phyloP scores from a whole-genome alignment of 1,140 invertebrate species.

The Babylonia areolata region DNA sequence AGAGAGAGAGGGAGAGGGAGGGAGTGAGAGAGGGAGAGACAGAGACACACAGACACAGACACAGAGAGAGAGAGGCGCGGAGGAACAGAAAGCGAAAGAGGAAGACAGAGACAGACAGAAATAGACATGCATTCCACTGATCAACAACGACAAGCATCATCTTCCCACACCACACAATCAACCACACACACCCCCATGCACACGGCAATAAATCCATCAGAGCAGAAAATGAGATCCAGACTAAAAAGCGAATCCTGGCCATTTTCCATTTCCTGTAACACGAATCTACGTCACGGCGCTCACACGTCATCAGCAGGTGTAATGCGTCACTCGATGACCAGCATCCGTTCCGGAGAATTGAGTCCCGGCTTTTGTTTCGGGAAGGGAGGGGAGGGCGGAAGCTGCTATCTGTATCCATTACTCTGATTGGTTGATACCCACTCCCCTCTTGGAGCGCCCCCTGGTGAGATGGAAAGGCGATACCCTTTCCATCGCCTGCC shows the following conservation, averaged over 20 bases:
- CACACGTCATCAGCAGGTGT: neutral
- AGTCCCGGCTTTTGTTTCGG: neutral
- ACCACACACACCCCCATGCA: neutral
- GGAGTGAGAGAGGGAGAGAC: too few species aligned
- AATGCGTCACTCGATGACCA: neutral
- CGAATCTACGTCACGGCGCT: neutral
- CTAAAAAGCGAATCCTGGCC: too few species aligned
- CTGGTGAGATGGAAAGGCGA: too few species aligned
- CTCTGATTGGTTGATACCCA: neutral
- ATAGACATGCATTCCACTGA: neutral
- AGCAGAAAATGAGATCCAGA: too few species aligned
- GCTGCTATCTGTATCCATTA: neutral
- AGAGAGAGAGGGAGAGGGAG: too few species aligned
- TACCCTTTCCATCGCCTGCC: too few species aligned
- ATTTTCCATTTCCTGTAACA: neutral
- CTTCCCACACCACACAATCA: neutral
- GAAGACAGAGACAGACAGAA: neutral
- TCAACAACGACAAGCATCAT: neutral
- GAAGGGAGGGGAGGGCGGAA: neutral
- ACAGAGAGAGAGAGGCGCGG: too few species aligned
- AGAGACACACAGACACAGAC: too few species aligned
- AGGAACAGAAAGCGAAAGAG: too few species aligned
- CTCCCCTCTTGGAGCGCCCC: too few species aligned
- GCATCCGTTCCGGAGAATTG: neutral
- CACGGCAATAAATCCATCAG: neutral